Conservation (phyloP, 64 coral and sea anemone genomes). For the Montipora capricornis region DNA sequence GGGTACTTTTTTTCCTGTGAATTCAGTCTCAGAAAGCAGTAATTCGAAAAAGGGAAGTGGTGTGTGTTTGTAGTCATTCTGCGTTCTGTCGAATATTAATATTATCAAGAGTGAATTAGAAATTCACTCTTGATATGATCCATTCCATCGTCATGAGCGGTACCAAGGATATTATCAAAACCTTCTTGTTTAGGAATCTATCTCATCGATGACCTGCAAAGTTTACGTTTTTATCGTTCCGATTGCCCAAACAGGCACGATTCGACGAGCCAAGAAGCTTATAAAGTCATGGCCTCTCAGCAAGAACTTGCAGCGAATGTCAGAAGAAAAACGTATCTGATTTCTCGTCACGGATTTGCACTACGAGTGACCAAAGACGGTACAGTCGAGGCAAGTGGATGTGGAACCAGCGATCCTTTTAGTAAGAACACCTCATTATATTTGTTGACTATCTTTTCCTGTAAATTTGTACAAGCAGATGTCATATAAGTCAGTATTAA, state of each 20-base stretch:
- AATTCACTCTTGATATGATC: no score
- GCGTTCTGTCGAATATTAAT: no score
- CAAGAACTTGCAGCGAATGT: background rate
- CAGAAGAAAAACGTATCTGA: background rate
- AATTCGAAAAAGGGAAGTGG: no score
- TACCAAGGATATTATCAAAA: background rate
- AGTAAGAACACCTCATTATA: slow-evolving; percentile 15
- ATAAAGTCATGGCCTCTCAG: slow-evolving; percentile 2
- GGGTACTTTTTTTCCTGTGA: no score
- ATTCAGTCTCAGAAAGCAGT: no score
- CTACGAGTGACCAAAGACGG: slow-evolving; percentile 40
- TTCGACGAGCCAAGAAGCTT: no score
- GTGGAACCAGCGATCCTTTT: background rate
- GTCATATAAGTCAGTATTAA: no score
- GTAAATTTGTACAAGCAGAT: no score
- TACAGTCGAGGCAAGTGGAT: slow-evolving; percentile 3
- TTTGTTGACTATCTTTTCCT: background rate
- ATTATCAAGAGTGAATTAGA: no score
- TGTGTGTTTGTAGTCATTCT: no score
- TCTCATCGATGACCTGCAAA: background rate
- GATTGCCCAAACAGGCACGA: no score
- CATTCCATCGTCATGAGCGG: background rate
- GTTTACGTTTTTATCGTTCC: background rate
- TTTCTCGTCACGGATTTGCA: slow-evolving; percentile 22
- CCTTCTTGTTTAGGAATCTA: background rate